Evolutionary conservation across 2,797 vertebrate genomes (phyloP), one percentile per base, ranked within the genome.

Genomic region (Cheirogaleus major): DNA sequence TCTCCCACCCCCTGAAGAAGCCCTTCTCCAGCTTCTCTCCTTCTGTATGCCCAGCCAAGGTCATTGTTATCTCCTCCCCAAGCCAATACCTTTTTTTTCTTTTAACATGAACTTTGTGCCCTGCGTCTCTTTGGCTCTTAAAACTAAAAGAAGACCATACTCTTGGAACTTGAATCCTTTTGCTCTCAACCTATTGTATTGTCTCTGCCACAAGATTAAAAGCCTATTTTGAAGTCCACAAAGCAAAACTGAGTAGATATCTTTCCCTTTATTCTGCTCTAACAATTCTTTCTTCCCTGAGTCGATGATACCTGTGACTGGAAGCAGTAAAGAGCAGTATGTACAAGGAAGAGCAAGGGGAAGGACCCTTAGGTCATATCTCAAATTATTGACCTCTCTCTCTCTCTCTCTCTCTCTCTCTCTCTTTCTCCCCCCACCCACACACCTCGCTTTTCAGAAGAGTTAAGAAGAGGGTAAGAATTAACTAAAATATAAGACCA

Each of bases 401-500:
- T 67, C 70, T 88, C 2, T 30, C 9, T 70, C 7, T 48, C n/a
- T 81, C 57, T 85, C 63, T 23, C 65, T 89, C 0, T 32, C 13
- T 52, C 52, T 76, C 8, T 57, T 27, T 86, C 48, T 85, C 63
- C 4, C 23, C 23, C 57, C 8, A 7, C 10, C 2, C 38, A 38
- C 25, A 45, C 10, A 45, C 25, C 70, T 52, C 7, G 3, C 61
- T 0, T 75, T 27, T 55, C 18, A 72, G 55, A n/a, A 85, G 30
- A 73, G 12, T 83, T 72, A 78, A 89, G 32, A 85, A 82, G 23
- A 73, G 23, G 38, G 2, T 95, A 67, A 87, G 17, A 90, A 83
- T 70, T 92, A 91, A 70, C 59, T 65, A 88, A 94, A 94, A 85
- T 72, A 78, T 63, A 89, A 91, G 55, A 20, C 17, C 93, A 67